phyloP scores from a whole-genome alignment of 2,797 vertebrate species.

The Tinamus major region DNA sequence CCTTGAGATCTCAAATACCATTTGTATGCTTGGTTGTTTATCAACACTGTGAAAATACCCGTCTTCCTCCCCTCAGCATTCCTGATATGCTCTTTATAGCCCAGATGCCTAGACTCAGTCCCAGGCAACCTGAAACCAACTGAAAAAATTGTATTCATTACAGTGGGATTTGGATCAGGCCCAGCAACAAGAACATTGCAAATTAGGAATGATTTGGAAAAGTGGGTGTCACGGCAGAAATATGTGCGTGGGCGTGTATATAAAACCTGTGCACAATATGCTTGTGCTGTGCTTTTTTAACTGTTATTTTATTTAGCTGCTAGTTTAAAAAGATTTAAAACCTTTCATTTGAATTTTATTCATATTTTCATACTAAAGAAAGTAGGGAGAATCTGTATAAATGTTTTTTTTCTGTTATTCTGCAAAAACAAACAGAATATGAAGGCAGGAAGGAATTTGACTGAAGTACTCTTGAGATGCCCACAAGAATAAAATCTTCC shows the following conservation, averaged over 20 bases:
- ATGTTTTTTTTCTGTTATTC: not conserved
- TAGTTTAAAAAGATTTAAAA: not conserved
- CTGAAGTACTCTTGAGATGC: not conserved
- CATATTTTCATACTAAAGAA: not conserved
- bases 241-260: constrained; percentile 34
- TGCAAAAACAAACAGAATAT: not conserved
- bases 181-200: constrained; percentile 49
- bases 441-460: not conserved
- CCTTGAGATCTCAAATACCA: not conserved
- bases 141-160: not conserved
- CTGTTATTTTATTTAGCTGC: not conserved
- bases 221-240: constrained; percentile 53
- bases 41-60: constrained; percentile 5
- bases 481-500: not conserved
- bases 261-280: constrained; percentile 46
- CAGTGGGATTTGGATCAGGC: constrained; percentile 50
- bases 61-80: not conserved
- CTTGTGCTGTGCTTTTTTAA: not conserved
- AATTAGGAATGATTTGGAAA: constrained; percentile 62
- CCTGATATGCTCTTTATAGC: constrained; percentile 45
- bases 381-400: not conserved
- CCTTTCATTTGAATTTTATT: not conserved
- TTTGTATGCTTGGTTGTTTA: constrained; percentile 22
- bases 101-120: not conserved
- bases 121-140: constrained; percentile 56